Evolutionary conservation across 2,888 invertebrate genomes (phyloP).

Genomic region (Cantharis flavilabris): DNA sequence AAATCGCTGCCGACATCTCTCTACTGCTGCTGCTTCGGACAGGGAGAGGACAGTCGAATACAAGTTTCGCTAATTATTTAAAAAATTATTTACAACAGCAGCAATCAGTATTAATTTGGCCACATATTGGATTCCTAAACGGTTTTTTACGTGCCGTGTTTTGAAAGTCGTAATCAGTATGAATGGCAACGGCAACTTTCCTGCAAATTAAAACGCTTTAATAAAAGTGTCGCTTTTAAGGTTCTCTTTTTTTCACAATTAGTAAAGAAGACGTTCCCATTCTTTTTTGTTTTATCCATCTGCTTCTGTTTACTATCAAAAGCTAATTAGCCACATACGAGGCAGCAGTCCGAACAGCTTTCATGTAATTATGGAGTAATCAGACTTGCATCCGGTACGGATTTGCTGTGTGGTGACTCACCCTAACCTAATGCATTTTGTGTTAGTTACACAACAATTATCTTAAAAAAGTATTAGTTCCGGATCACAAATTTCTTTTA

Average conservation of each 20-base stretch:
- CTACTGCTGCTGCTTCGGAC: neutral
- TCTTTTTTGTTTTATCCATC: conserved; percentile 24
- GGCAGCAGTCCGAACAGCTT: conserved; percentile 28
- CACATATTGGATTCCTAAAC: neutral
- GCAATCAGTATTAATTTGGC: neutral
- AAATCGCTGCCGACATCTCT: neutral
- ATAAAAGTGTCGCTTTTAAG: conserved; percentile 1
- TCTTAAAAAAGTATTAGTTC: conserved; percentile 3
- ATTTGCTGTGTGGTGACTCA: conserved; percentile 25
- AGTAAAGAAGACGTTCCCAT: neutral
- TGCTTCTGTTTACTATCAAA: conserved; percentile 31
- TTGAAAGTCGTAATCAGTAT: neutral
- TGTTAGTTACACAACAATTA: conserved; percentile 12
- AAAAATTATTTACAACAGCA: neutral
- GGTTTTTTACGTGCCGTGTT: neutral
- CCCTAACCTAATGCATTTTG: conserved; percentile 23
- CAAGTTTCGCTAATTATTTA: neutral
- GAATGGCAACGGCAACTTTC: neutral
- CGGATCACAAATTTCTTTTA: neutral
- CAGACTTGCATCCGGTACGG: conserved; percentile 29
- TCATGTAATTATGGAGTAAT: conserved; percentile 32
- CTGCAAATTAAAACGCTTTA: neutral
- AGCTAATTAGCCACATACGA: conserved; percentile 31
- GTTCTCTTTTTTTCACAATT: neutral
- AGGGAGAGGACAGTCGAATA: neutral